Evolutionary conservation across 2,888 invertebrate species (phyloP).

Genomic region (Tipula unca): DNA sequence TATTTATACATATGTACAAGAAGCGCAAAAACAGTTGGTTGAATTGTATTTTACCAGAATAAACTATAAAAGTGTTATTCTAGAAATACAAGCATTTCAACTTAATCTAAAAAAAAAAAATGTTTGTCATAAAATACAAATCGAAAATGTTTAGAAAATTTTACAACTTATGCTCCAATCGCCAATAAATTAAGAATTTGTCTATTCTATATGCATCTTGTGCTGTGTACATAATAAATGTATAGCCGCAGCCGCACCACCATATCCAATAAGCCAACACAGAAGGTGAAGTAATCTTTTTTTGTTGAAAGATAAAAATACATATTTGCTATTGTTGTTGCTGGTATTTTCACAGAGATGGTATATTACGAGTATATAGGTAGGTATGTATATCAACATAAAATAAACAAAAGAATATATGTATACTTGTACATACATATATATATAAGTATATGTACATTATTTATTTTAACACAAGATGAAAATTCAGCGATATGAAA

Average conservation of each 20-base stretch:
- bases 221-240: neutral
- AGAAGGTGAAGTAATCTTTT: neutral
- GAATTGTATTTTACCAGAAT: neutral
- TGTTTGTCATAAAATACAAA: neutral
- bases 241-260: neutral
- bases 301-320: neutral
- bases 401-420: neutral
- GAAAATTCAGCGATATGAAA: neutral
- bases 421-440: neutral
- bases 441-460: neutral
- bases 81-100: neutral
- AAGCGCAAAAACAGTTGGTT: neutral
- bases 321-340: neutral
- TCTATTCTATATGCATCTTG: neutral
- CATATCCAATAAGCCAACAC: neutral
- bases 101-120: neutral
- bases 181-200: neutral
- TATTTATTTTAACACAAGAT: too few relatives aligned
- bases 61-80: neutral
- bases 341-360: neutral
- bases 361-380: too few relatives aligned
- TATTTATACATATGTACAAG: neutral
- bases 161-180: neutral
- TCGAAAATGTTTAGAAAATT: neutral
- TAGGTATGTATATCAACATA: neutral